These are phyloP conservation scores for Corydoras maculifer DNA, from an alignment of 2,113 vertebrate genomes.

Conservation along the genomic window DNA sequence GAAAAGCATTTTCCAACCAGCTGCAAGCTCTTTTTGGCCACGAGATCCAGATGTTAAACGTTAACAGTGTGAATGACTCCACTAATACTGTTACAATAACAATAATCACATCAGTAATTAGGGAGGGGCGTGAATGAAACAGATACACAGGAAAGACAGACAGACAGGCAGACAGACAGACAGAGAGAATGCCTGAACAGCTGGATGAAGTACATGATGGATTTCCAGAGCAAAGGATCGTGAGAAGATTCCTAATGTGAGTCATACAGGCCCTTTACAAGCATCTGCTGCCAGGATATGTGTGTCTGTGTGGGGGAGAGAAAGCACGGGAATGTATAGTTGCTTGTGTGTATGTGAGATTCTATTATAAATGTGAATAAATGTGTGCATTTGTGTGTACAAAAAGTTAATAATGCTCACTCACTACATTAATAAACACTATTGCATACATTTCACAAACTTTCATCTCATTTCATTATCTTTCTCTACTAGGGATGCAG, in stretches of 20 bases:
- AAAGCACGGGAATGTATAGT: too few relatives aligned
- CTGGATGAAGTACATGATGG: constrained; percentile 45
- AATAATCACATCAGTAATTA: too few relatives aligned
- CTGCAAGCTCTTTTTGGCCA: too few relatives aligned
- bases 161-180: too few relatives aligned
- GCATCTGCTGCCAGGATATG: constrained; percentile 38
- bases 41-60: neutral
- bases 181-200: constrained; percentile 39
- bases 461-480: too few relatives aligned
- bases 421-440: neutral
- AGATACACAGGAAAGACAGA: neutral
- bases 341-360: constrained; percentile 9
- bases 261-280: constrained; percentile 8
- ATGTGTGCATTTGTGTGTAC: constrained; percentile 12
- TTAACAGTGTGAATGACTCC: neutral
- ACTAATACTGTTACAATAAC: too few relatives aligned
- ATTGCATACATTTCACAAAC: neutral
- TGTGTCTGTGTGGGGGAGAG: constrained; percentile 13
- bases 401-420: constrained; percentile 6
- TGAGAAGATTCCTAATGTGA: constrained; percentile 42
- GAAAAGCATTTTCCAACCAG: too few relatives aligned
- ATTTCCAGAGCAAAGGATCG: constrained; percentile 33
- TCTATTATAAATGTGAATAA: neutral
- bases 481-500: too few relatives aligned
- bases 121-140: constrained; percentile 27